phyloP scores from a whole-genome alignment of 2,888 invertebrate genomes.

The Drosophila formosana region DNA sequence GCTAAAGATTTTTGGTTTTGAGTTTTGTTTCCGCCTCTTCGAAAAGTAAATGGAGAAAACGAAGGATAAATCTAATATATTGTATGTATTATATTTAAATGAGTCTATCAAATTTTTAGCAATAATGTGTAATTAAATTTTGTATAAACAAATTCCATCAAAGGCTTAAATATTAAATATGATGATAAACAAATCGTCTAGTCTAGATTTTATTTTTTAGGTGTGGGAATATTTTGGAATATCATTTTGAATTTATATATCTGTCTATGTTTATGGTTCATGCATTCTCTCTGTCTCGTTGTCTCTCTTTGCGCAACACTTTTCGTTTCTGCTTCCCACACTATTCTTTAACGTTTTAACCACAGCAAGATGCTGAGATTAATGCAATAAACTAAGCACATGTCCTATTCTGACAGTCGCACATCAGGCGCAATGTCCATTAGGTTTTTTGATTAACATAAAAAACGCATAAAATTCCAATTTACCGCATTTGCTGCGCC shows the following conservation, averaged over 20 bases:
- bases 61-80: conserved; percentile 25
- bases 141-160: conserved; percentile 69
- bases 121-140: conserved; percentile 69
- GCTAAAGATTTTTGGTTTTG: conserved; percentile 54
- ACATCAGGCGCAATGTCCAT: conserved; percentile 48
- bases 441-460: conserved; percentile 75
- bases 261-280: too few relatives aligned
- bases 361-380: conserved; percentile 22
- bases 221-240: too few relatives aligned
- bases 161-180: conserved; percentile 74
- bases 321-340: conserved; percentile 26
- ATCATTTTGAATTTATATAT: too few relatives aligned
- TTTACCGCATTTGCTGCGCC: conserved; percentile 82
- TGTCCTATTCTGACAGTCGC: conserved; percentile 28
- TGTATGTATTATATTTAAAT: conserved; percentile 53
- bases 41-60: conserved; percentile 8
- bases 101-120: conserved; percentile 55
- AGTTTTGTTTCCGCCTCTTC: conserved; percentile 38
- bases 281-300: too few relatives aligned
- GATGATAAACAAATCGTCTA: conserved; percentile 26
- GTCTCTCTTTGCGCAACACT: neutral
- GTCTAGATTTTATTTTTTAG: too few relatives aligned
- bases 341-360: conserved; percentile 6
- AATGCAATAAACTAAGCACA: conserved; percentile 39
- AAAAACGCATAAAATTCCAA: conserved; percentile 83